Evolutionary conservation across 2,888 invertebrate genomes (phyloP).

Genomic region (Platynereis dumerilii): DNA sequence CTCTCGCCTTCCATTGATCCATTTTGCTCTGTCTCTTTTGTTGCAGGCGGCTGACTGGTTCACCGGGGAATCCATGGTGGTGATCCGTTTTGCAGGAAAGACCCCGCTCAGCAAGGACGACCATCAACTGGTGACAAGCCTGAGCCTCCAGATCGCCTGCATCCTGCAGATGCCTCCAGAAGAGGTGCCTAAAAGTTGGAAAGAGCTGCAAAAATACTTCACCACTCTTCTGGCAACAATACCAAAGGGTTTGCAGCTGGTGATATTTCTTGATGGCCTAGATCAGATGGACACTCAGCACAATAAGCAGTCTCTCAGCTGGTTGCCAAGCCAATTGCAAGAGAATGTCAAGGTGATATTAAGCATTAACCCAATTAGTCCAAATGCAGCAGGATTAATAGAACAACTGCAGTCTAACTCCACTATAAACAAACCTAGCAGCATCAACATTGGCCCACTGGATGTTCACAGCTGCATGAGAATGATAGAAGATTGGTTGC

Average conservation of each 20-base stretch:
- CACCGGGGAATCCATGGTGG: slow-evolving; percentile 37
- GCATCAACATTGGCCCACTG: slow-evolving; percentile 25
- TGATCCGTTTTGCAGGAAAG: slow-evolving; percentile 49
- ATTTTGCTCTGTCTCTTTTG: too few relatives aligned
- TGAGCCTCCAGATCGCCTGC: slow-evolving; percentile 48
- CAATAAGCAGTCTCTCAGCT: slow-evolving; percentile 37
- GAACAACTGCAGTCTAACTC: slow-evolving; percentile 34
- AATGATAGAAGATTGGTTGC: slow-evolving; percentile 32
- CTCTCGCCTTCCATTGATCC: too few relatives aligned
- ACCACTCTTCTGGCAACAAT: slow-evolving; percentile 42
- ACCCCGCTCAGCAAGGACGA: slow-evolving; percentile 48
- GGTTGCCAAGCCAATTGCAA: slow-evolving; percentile 45
- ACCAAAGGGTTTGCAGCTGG: slow-evolving; percentile 45
- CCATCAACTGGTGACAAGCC: slow-evolving; percentile 47
- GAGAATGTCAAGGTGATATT: slow-evolving; percentile 56
- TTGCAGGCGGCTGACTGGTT: slow-evolving; percentile 33
- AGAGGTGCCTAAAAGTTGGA: slow-evolving; percentile 45
- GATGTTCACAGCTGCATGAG: slow-evolving; percentile 19
- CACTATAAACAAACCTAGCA: slow-evolving; percentile 27
- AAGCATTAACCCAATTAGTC: slow-evolving; percentile 12
- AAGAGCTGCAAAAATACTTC: slow-evolving; percentile 49
- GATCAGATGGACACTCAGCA: slow-evolving; percentile 36
- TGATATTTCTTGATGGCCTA: slow-evolving; percentile 44
- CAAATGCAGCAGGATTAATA: slow-evolving; percentile 8
- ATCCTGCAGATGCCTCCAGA: slow-evolving; percentile 37